phyloP scores from a whole-genome alignment of 2,888 invertebrate species.

The Galerucella pusilla region DNA sequence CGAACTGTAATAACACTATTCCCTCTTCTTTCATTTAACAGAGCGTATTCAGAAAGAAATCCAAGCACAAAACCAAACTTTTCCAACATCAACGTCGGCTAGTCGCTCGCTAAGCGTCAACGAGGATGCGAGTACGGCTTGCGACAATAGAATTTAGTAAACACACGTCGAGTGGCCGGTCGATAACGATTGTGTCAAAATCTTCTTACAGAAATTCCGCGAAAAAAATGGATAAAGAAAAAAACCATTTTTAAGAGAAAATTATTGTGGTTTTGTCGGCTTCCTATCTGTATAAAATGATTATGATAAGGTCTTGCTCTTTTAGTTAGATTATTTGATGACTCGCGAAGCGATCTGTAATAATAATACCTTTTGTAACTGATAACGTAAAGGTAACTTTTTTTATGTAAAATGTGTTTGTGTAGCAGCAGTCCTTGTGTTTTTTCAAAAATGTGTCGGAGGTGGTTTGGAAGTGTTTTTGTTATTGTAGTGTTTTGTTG shows the following conservation, averaged over 20 bases:
- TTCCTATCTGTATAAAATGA: constrained; percentile 33
- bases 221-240: constrained; percentile 24
- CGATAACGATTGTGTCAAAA: constrained; percentile 18
- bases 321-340: constrained; percentile 24
- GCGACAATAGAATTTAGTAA: not conserved
- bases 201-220: constrained; percentile 11
- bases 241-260: constrained; percentile 16
- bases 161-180: constrained; percentile 4
- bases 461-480: constrained; percentile 39
- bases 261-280: constrained; percentile 17
- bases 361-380: not conserved
- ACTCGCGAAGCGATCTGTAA: constrained; percentile 9
- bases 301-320: constrained; percentile 14
- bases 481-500: constrained; percentile 44
- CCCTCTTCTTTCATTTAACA: constrained; percentile 11
- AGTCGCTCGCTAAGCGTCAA: constrained; percentile 10
- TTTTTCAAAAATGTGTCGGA: constrained; percentile 34
- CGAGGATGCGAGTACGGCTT: constrained; percentile 8
- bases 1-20: not conserved
- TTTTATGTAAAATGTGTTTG: constrained; percentile 30
- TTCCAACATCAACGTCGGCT: not conserved
- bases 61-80: constrained; percentile 13
- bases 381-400: not conserved
- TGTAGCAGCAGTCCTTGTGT: constrained; percentile 26
- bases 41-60: constrained; percentile 1